Base-by-base conservation (phyloP, 2,888 invertebrate genomes). In the Mythimna lalbum region DNA sequence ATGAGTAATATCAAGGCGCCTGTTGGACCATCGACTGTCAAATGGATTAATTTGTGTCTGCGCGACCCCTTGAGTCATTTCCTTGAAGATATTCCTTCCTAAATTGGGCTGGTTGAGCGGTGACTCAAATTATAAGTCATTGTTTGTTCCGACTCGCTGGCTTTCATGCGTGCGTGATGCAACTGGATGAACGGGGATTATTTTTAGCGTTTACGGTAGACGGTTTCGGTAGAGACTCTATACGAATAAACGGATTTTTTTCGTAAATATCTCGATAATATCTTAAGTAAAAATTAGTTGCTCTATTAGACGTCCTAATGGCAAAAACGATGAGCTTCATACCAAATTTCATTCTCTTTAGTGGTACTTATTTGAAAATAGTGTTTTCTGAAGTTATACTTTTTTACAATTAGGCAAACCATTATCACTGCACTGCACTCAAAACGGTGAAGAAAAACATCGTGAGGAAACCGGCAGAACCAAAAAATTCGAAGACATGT, bases 1-100 rank as follows among this genome's bases (percentile, higher is more conserved):
- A 87, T 91, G 91, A 91, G 88, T 91, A 91, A 91, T 81, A 85
- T 73, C 69, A 65, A 73, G 88, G 89, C 90, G 89, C 88, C 88
- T 64, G 66, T 49, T 50, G 55, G 82, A 70, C 82, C 17, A 43
- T 43, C 43, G 43, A 43, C 43, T 43, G 89, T 86, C 86, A 78
- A 80, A 74, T 72, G 81, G 88, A 91, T 89, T 88, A 90, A 91
- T 91, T 90, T 86, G 87, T 80, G 79, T 79, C 85, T 79, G 72
- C 63, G 36, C 80, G 82, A 76, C 78, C 82, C 83, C 82, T 89
- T 91, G 91, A 92, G 86, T 91, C 91, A 92, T 81, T 85, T 82
- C 73, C 83, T 88, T 82, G 80, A 83, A 76, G 10, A 86, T 88
- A 87, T 88, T 89, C 86, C 85, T 86, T 80, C 78, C 85, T 82